Evolutionary conservation across 2,797 vertebrate species (phyloP).

Genomic region (Danio aesculapii): DNA sequence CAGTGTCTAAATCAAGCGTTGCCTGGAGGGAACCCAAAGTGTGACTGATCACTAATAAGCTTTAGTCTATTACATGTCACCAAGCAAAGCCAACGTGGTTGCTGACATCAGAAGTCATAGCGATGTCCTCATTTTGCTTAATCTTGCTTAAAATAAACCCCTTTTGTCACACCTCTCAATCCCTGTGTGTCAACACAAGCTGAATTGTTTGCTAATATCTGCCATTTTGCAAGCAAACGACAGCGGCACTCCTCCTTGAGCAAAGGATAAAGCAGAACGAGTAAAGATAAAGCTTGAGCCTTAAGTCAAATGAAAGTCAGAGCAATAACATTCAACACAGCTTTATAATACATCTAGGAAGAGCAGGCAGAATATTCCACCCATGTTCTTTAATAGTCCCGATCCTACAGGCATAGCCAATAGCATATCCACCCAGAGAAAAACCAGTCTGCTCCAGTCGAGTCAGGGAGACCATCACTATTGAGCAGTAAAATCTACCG

Average conservation of each 20-base stretch:
- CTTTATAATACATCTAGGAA: slow-evolving; percentile 41
- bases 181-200: slow-evolving; percentile 23
- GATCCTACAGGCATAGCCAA: slow-evolving; percentile 18
- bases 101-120: slow-evolving; percentile 50
- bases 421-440: slow-evolving; percentile 29
- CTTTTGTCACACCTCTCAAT: slow-evolving; percentile 49
- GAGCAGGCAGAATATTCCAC: slow-evolving; percentile 27
- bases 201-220: slow-evolving; percentile 48
- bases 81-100: slow-evolving; percentile 43
- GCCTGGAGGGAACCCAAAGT: slow-evolving; percentile 40
- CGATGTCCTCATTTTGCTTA: slow-evolving; percentile 51
- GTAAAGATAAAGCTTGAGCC: slow-evolving; percentile 25
- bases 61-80: slow-evolving; percentile 51
- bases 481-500: slow-evolving; percentile 33
- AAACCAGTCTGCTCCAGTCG: not conserved
- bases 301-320: slow-evolving; percentile 31
- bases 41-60: slow-evolving; percentile 56
- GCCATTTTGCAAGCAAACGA: slow-evolving; percentile 22
- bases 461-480: slow-evolving; percentile 37
- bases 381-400: slow-evolving; percentile 34
- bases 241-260: slow-evolving; percentile 41
- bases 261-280: slow-evolving; percentile 35
- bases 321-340: slow-evolving; percentile 32
- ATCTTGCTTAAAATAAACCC: slow-evolving; percentile 59
- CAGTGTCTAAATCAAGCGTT: slow-evolving; percentile 30